These are phyloP conservation scores for Metridium senile DNA, from an alignment of 92 coral and sea anemone species.

Conservation along the genomic window DNA sequence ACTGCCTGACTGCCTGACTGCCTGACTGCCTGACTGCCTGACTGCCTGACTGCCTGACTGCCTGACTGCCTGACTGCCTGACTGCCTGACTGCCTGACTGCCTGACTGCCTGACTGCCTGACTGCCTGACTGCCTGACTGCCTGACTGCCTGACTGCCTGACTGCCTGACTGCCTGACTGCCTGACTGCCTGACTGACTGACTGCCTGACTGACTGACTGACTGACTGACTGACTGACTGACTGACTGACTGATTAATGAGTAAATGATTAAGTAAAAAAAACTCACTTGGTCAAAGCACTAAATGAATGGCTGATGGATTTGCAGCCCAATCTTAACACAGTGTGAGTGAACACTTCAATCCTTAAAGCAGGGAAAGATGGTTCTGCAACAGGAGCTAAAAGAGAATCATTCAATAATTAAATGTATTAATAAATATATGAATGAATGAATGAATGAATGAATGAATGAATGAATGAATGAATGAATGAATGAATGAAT, in stretches of 20 bases:
- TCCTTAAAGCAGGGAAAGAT: slow-evolving; percentile 69
- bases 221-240: slow-evolving; percentile 6
- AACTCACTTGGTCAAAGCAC: slow-evolving; percentile 81
- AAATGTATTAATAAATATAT: no score
- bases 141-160: neutral
- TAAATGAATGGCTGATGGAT: slow-evolving; percentile 92
- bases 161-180: slow-evolving; percentile 1
- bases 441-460: no score
- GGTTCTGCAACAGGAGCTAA: slow-evolving; percentile 47
- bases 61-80: no score
- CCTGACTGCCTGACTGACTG: neutral
- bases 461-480: no score
- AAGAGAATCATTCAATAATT: no score
- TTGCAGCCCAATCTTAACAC: slow-evolving; percentile 85
- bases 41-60: no score
- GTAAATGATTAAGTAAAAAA: neutral
- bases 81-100: no score
- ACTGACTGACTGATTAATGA: neutral
- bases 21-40: no score
- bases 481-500: no score
- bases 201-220: neutral
- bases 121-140: neutral
- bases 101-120: no score
- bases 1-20: no score
- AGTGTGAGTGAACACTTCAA: slow-evolving; percentile 86